Base-by-base conservation (phyloP, 2,888 invertebrate genomes). In the Leptinotarsa peninsularis region DNA sequence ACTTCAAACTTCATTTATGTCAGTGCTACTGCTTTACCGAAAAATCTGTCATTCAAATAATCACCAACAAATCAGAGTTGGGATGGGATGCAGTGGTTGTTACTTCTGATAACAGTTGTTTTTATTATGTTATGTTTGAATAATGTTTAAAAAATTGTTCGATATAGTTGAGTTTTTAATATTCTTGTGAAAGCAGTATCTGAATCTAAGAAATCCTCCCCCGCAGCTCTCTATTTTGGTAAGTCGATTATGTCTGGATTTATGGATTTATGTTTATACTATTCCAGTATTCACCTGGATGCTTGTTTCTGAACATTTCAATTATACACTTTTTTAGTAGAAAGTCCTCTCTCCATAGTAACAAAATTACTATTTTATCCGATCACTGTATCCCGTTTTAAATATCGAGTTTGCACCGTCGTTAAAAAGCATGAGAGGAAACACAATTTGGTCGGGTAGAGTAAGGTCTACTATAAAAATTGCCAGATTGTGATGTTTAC, bases 21-120 rank as follows among this genome's bases (percentile, higher is more conserved):
- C 43, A 43, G 43, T 43, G 13, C 10, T 43, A 13, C 43, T 52
- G 52, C 5, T n/a, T n/a, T 17, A 52, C n/a, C 17, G 33, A 63
- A 15, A 63, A 63, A 63, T 33, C 63, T 63, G 63, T 63, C 63
- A 63, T 63, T 63, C 63, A 63, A 63, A 63, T 43, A 33, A 63
- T 33, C 7, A 63, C 23, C 23, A 58, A 14, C 58, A 58, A 23
- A 58, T 58, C 27, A 43, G 27, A 17, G 43, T 17, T 63, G 17
- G 13, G 43, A 15, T 63, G 33, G n/a, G 43, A 10, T 63, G 63
- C 33, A 63, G 63, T 43, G 43, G 63, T 63, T 63, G 43, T 63
- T n/a, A 43, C 13, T n/a, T 33, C 3, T 13, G 7, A 43, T 63
- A 63, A 63, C n/a, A 33, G 63, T 63, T 63, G 43, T 63, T 63